Conservation (phyloP, 2,797 vertebrate genomes). For the Pangasius mekongensis region DNA sequence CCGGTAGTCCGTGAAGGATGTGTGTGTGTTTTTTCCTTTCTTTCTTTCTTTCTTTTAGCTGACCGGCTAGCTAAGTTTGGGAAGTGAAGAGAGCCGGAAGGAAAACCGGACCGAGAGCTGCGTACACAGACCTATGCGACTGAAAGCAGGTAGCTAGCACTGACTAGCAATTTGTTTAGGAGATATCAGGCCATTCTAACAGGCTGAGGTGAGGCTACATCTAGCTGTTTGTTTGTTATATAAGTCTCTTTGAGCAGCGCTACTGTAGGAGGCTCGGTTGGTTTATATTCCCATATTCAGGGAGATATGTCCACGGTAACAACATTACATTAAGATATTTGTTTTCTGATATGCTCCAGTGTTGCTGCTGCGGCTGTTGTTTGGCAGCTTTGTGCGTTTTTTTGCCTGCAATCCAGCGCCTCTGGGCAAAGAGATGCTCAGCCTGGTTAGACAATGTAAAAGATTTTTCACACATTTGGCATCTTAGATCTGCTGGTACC, state of each 20-base stretch:
- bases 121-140: slow-evolving; percentile 70
- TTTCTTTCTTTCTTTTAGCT: slow-evolving; percentile 23
- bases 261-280: not conserved
- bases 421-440: slow-evolving; percentile 1
- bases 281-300: not conserved
- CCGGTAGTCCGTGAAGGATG: not conserved
- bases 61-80: slow-evolving; percentile 56
- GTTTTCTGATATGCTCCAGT: not conserved
- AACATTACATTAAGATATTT: not conserved
- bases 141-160: slow-evolving; percentile 68
- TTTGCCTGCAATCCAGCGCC: slow-evolving; percentile 6
- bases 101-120: slow-evolving; percentile 53
- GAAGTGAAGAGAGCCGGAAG: slow-evolving; percentile 67
- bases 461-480: not conserved
- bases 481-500: not conserved
- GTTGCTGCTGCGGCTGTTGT: slow-evolving; percentile 2
- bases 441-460: not conserved
- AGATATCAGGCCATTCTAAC: not conserved
- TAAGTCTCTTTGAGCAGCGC: not conserved
- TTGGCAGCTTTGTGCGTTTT: not conserved
- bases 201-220: not conserved
- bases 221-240: not conserved
- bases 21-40: slow-evolving; percentile 38
- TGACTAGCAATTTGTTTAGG: not conserved
- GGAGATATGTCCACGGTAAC: not conserved